Conservation (phyloP, 2,888 invertebrate species). For the Steinernema carpocapsae region DNA sequence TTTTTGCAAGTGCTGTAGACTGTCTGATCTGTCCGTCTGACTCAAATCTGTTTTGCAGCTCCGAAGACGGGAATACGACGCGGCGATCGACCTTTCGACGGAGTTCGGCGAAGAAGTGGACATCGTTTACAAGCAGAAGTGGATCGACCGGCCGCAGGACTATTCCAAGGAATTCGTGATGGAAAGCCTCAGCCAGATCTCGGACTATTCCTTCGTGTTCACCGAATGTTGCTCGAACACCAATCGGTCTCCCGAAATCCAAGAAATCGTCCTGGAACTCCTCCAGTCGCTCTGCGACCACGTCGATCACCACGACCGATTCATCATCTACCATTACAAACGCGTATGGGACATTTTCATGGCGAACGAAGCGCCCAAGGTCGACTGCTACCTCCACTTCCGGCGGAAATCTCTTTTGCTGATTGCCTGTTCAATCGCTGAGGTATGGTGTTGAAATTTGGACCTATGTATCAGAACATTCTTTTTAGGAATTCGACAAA, state of each 20-base stretch:
- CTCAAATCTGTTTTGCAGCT: conserved; percentile 38
- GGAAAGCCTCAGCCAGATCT: neutral
- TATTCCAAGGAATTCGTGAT: neutral
- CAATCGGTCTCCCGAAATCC: neutral
- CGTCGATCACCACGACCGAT: neutral
- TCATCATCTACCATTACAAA: neutral
- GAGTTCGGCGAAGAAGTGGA: conserved; percentile 43
- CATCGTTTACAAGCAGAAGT: conserved; percentile 44
- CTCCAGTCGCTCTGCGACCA: neutral
- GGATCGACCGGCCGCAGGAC: conserved; percentile 35
- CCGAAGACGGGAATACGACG: conserved; percentile 39
- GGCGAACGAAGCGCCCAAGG: neutral
- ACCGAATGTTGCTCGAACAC: neutral
- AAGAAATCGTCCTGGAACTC: neutral
- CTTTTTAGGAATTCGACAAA: neutral
- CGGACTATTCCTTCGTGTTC: neutral
- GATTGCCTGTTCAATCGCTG: neutral
- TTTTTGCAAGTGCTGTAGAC: no score
- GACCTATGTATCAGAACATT: neutral
- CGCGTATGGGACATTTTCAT: conserved; percentile 19
- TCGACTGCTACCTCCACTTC: conserved; percentile 1
- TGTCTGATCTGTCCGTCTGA: neutral
- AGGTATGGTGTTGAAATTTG: neutral
- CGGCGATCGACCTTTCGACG: conserved; percentile 28
- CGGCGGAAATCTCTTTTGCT: neutral